A percentile compares a stretch with the other conserved stretches of the same genome.
Evolutionary conservation across 2,888 invertebrate genomes (phyloP).

Genomic region (Cremastobaeus sp.): DNA sequence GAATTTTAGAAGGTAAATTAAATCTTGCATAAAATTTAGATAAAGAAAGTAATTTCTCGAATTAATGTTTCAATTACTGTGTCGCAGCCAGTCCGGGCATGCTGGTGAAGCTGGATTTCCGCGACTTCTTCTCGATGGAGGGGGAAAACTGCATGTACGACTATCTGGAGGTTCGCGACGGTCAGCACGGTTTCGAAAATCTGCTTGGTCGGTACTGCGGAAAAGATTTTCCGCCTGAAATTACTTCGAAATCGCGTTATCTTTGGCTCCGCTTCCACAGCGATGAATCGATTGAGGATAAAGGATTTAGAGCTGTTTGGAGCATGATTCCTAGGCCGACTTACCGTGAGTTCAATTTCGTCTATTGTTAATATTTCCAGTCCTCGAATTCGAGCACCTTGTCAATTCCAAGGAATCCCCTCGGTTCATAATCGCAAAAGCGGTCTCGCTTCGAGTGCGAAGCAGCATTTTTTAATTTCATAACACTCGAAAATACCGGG

Average conservation of each 20-base stretch:
- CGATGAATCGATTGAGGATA: slow-evolving; percentile 88
- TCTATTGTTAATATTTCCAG: not conserved
- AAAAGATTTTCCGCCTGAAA: slow-evolving; percentile 84
- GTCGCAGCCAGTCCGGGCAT: slow-evolving; percentile 82
- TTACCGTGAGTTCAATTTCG: slow-evolving; percentile 44
- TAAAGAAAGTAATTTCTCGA: not conserved
- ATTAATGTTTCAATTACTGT: not conserved
- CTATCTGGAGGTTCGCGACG: slow-evolving; percentile 90
- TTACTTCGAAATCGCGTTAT: slow-evolving; percentile 85
- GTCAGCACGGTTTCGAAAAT: slow-evolving; percentile 87
- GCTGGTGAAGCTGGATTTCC: slow-evolving; percentile 87
- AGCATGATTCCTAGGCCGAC: slow-evolving; percentile 82
- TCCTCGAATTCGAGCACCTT: too few species aligned
- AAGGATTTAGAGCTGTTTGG: slow-evolving; percentile 88
- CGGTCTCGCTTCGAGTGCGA: too few species aligned
- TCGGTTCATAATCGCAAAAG: too few species aligned
- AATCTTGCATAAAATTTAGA: not conserved
- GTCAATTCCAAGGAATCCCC: too few species aligned
- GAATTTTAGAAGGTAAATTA: slow-evolving; percentile 82
- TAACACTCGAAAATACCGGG: too few species aligned
- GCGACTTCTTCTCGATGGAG: slow-evolving; percentile 88
- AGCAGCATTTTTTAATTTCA: too few species aligned
- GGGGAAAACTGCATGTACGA: slow-evolving; percentile 86
- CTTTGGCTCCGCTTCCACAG: slow-evolving; percentile 89
- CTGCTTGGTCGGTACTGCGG: slow-evolving; percentile 86